phyloP scores from a whole-genome alignment of 2,113 vertebrate species.

The Podarcis raffonei region DNA sequence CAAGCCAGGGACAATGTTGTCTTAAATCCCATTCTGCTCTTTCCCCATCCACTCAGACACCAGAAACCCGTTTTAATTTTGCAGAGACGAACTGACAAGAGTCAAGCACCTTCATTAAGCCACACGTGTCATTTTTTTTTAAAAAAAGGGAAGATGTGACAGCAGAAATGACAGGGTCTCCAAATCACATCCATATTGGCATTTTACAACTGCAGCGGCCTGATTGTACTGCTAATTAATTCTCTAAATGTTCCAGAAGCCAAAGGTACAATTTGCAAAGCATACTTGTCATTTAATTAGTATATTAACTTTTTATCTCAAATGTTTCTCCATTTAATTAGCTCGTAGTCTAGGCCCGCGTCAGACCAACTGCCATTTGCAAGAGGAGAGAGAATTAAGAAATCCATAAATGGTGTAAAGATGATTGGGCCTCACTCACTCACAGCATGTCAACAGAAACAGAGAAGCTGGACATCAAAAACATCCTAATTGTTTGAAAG shows the following conservation, averaged over 20 bases:
- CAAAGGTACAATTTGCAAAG: slow-evolving; percentile 72
- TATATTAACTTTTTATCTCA: slow-evolving; percentile 74
- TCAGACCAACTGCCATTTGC: slow-evolving; percentile 69
- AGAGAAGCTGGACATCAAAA: neutral
- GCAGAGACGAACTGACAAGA: slow-evolving; percentile 64
- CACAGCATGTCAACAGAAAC: neutral
- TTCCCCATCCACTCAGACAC: slow-evolving; percentile 48
- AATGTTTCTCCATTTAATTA: slow-evolving; percentile 76
- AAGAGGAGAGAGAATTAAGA: slow-evolving; percentile 49
- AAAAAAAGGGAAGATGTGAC: slow-evolving; percentile 37
- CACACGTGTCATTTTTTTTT: slow-evolving; percentile 43
- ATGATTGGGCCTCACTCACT: neutral
- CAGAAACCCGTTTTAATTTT: slow-evolving; percentile 69
- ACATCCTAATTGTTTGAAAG: neutral
- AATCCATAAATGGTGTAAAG: slow-evolving; percentile 49
- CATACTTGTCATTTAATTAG: slow-evolving; percentile 77
- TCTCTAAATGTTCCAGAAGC: slow-evolving; percentile 74
- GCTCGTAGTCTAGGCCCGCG: slow-evolving; percentile 70
- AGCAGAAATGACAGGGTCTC: slow-evolving; percentile 66
- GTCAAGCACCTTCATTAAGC: slow-evolving; percentile 60
- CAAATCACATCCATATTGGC: slow-evolving; percentile 70
- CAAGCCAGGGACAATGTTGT: slow-evolving; percentile 35
- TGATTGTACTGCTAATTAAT: slow-evolving; percentile 78
- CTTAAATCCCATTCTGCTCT: slow-evolving; percentile 56
- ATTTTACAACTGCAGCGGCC: slow-evolving; percentile 66